Conservation (phyloP, 53 echinoderm and acorn worm genomes). For the Hippasteria phrygiana region DNA sequence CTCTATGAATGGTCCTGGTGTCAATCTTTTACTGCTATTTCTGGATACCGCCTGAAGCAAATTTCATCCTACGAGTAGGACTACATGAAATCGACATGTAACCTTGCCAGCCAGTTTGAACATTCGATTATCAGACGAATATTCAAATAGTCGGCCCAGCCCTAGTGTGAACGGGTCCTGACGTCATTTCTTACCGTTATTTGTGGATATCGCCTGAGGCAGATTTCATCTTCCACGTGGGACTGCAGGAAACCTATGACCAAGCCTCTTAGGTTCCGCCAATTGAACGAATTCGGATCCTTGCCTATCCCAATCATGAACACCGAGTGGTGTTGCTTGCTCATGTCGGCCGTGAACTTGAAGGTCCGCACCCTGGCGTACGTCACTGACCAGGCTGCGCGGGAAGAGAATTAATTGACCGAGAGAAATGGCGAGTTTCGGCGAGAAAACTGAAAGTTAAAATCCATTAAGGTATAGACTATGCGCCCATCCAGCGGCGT, state of each 20-base stretch:
- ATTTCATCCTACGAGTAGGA: too few relatives aligned
- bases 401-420: too few relatives aligned
- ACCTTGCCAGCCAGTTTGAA: too few relatives aligned
- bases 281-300: constrained; percentile 20
- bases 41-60: background rate
- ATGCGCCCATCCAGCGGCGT: too few relatives aligned
- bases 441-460: too few relatives aligned
- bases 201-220: constrained; percentile 21
- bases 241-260: constrained; percentile 39
- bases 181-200: constrained; percentile 1
- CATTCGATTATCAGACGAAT: too few relatives aligned
- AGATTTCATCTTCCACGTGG: constrained; percentile 28
- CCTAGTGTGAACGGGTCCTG: background rate
- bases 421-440: too few relatives aligned
- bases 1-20: too few relatives aligned
- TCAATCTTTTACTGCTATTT: constrained; percentile 7
- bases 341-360: constrained; percentile 26
- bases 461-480: too few relatives aligned
- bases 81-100: too few relatives aligned
- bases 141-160: background rate
- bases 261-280: constrained; percentile 42
- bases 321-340: constrained; percentile 19
- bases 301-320: constrained; percentile 26
- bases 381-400: constrained; percentile 45
- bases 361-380: constrained; percentile 49